These are phyloP conservation scores for Agrenia bidenticulata DNA, from an alignment of 2,888 invertebrate species.

Conservation along the genomic window DNA sequence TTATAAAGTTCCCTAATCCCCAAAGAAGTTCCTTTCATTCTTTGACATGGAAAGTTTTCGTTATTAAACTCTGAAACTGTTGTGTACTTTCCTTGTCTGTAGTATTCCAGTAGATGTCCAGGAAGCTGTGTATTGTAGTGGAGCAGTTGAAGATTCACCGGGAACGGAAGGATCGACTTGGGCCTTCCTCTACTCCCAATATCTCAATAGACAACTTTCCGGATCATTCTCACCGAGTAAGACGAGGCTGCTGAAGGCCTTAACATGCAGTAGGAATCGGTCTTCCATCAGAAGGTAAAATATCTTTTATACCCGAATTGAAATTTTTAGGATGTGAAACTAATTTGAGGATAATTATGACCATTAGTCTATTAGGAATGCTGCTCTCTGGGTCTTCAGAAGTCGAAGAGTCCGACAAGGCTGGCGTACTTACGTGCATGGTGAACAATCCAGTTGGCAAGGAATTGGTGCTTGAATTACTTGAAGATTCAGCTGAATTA, in stretches of 20 bases:
- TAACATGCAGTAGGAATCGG: not conserved
- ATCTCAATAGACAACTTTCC: not conserved
- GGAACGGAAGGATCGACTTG: not conserved
- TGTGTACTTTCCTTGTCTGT: not conserved
- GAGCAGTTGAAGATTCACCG: not conserved
- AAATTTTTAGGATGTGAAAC: no score
- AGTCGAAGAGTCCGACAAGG: not conserved
- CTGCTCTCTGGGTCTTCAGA: no score
- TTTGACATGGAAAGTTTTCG: no score
- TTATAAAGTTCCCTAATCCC: no score
- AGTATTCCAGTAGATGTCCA: conserved; percentile 21
- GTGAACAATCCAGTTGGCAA: not conserved
- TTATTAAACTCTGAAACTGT: no score
- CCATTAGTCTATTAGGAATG: no score
- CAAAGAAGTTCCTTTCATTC: no score
- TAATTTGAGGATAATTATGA: no score
- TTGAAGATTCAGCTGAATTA: not conserved
- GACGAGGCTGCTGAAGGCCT: not conserved
- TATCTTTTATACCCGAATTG: no score
- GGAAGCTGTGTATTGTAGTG: conserved; percentile 19
- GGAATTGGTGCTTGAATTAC: not conserved
- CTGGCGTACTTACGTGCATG: not conserved
- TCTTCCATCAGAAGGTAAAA: not conserved
- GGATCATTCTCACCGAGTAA: not conserved
- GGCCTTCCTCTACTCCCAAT: conserved; percentile 8